A percentile compares a stretch with the other conserved stretches of the same genome.
These are phyloP conservation scores for Apostichopus californicus DNA, from an alignment of 35 echinoderm and acorn worm species.

Conservation along the genomic window DNA sequence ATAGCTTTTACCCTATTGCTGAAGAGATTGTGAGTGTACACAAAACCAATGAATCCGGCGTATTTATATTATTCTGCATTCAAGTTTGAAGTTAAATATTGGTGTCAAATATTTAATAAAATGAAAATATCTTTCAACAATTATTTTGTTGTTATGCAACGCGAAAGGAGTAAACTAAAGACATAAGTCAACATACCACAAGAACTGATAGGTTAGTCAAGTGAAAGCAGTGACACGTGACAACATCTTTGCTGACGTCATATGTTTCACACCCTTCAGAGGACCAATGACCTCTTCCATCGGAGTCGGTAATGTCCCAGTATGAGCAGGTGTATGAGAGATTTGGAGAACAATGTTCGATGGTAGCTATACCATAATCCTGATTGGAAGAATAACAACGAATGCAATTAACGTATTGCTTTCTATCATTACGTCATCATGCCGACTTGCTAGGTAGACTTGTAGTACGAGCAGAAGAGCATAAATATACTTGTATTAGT, in stretches of 20 bases:
- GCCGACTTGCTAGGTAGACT: neutral
- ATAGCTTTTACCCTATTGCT: no score
- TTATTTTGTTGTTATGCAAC: no score
- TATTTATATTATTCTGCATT: no score
- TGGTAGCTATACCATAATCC: neutral
- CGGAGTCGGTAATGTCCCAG: neutral
- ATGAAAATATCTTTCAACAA: no score
- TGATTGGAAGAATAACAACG: neutral
- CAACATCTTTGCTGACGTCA: slow-evolving; percentile 17
- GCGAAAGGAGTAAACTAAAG: no score
- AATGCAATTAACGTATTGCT: neutral
- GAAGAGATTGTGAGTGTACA: no score
- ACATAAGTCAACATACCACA: neutral
- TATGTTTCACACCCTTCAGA: slow-evolving; percentile 22
- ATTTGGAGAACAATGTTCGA: neutral
- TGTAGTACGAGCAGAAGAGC: no score
- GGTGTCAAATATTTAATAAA: no score
- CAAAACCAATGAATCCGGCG: no score
- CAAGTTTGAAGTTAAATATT: no score
- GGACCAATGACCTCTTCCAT: slow-evolving; percentile 13
- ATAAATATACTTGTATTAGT: no score
- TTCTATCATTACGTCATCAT: neutral
- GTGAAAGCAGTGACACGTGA: slow-evolving; percentile 39
- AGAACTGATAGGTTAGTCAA: slow-evolving; percentile 42
- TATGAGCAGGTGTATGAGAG: slow-evolving; percentile 23